A percentile compares a stretch with the other conserved stretches of the same genome.
phyloP scores from a whole-genome alignment of 2,797 vertebrate species.

The Zalophus californianus region DNA sequence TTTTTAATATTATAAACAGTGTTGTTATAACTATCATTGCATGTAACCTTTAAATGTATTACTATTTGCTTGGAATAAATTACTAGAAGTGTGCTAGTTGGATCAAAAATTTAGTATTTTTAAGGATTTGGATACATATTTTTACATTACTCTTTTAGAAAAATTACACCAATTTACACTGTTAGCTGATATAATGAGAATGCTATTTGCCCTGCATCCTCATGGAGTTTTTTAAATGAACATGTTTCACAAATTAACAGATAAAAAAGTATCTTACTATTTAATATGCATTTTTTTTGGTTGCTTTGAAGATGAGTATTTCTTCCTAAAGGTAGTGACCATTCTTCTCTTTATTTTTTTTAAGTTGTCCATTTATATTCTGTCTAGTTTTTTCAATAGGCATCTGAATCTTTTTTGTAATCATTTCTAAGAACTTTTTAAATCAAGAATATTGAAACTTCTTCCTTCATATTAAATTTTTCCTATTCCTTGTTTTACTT shows the following conservation, averaged over 20 bases:
- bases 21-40: not conserved
- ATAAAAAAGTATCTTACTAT: not conserved
- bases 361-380: not conserved
- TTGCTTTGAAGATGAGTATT: not conserved
- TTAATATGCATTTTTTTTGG: not conserved
- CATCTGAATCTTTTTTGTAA: not conserved
- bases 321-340: not conserved
- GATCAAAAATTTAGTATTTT: not conserved
- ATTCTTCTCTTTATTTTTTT: not conserved
- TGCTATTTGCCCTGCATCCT: not conserved
- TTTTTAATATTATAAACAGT: not conserved
- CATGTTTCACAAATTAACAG: not conserved
- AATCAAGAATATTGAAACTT: not conserved
- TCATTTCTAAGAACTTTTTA: not conserved
- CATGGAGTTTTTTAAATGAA: not conserved
- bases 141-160: not conserved
- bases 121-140: not conserved
- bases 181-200: not conserved
- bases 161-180: not conserved
- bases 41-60: not conserved
- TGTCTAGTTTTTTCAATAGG: not conserved
- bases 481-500: not conserved
- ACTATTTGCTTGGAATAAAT: not conserved
- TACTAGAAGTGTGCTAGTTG: not conserved
- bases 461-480: not conserved